Base-by-base conservation (phyloP, 2,113 vertebrate species). In the Nansenia antarctica region DNA sequence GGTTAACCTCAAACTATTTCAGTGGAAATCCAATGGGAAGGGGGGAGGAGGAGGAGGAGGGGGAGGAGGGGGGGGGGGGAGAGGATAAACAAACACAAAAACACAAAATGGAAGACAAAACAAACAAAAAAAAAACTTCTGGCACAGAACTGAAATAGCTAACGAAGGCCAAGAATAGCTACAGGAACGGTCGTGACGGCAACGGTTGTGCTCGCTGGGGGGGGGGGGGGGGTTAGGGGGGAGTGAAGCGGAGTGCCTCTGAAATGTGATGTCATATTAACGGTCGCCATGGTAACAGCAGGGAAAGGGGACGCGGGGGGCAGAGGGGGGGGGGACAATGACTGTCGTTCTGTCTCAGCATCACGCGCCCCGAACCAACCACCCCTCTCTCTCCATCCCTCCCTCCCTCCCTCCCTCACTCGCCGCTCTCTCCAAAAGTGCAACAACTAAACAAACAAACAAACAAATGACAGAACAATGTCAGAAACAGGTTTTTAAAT, bases 251-350 rank as follows among this genome's bases (percentile, higher is more conserved):
- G 80, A 9, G 32, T 3, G 83, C 82, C 82, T 87, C 74, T 15
- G 75, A 80, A 85, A 84, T 72, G 79, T 35, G 75, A 77, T 67
- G 79, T 71, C 74, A 58, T 62, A 74, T 62, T 74, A 69, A 69
- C 79, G 31, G 85, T 88, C 80, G 81, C 84, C 85, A 85, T 86
- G 87, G 73, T 79, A 83, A 81, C 64, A 32, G 80, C 83, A 70
- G 14, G 57, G 57, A n/a, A n/a, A n/a, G n/a, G n/a, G n/a, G n/a
- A n/a, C n/a, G n/a, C n/a, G n/a, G n/a, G 47, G 49, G 49, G 49
- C 14, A 18, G 42, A 9, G 53, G 24, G 24, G 12, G 55, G 31
- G 27, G 30, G 7, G 18, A 9, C 73, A 69, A 80, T 74, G 8
- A 45, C 5, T 14, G 31, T 31, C 31, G 22, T 57, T 20, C 22